Base-by-base conservation (phyloP, 2,888 invertebrate species). In the Aleiodes testaceus region DNA sequence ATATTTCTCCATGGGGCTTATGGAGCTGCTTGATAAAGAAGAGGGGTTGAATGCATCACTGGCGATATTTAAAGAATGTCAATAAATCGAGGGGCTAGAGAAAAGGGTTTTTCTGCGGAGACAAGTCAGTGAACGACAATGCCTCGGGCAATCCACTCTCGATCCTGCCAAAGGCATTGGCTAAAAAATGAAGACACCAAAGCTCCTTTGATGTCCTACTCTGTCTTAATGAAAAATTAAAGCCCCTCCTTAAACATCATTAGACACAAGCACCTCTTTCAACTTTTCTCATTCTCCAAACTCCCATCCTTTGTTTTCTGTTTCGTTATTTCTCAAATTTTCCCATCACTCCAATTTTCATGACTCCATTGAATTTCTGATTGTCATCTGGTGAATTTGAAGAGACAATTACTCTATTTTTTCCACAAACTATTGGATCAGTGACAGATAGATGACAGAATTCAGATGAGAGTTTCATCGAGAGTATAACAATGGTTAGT, bases 151-250 rank as follows among this genome's bases (percentile, higher is more conserved):
- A 53, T 53, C 53, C 53, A 53, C 53, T 53, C 53, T 53, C 53
- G 53, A 53, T 53, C 53, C 26, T 26, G 53, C 22, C 2, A 14
- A 75, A 79, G 85, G 85, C 85, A 83, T 81, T 78, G 79, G 79
- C 81, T 81, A 83, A 85, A 85, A 85, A 86, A 85, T 82, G 81
- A 82, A 85, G 81, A 79, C 80, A 81, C 77, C 80, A 36, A 36
- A 36, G 36, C 36, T 36, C 77, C 84, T 87, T 86, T 86, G 86
- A 87, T 84, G 83, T 85, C 76, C 79, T 77, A 71, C 80, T 82
- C 79, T 80, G 81, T 83, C 81, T 84, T 86, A 86, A 87, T 87
- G 86, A 87, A 87, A 86, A 87, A 87, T 87, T 87, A 85, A 87
- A 87, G 85, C 83, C 84, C 84, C 83, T 85, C 80, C 85, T 87